Evolutionary conservation across 2,888 invertebrate genomes (phyloP), one percentile per base, ranked within the genome.

Genomic region (Ophioninae sp.): DNA sequence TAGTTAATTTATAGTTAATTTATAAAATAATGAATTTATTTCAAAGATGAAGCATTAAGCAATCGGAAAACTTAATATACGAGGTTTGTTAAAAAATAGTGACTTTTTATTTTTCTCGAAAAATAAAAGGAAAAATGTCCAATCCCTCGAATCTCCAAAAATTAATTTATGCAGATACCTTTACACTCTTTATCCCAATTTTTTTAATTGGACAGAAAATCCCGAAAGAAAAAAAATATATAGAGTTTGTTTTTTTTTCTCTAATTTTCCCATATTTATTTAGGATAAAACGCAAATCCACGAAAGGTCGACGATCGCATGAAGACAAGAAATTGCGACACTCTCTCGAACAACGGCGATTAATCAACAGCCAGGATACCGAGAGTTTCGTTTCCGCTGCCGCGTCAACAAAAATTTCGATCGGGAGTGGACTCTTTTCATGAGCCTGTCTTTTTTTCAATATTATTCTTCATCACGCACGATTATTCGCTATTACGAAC

Each of bases 341-440:
- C 56, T 72, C 78, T 75, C 71, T 59, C 51, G 44, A 51, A 23
- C 37, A 30, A 39, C 39, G 63, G 22, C 44, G 59, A 67, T 77
- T 75, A 17, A 73, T 77, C 80, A 71, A 71, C 59, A 10, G 64
- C 64, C 39, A 56, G 41, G 75, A 79, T 64, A 20, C 71, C 65
- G 61, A 59, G 75, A 65, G 20, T 75, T 81, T 75, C 78, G 78
- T 80, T 78, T 44, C 78, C 79, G 82, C 59, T 76, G 68, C 80
- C 64, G 68, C 76, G 75, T 85, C 75, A 65, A 80, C 85, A 68
- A 61, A 61, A 76, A 81, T 81, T 85, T 81, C 82, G 63, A 80
- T 84, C 76, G 76, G 80, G 71, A 78, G 69, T 71, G 65, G 71
- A 20, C 51, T 71, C 76, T 74, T 75, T 44, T 69, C 41, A 78